These are phyloP conservation scores for Kradibia gibbosae DNA, from an alignment of 1,140 invertebrate genomes.

Conservation along the genomic window DNA sequence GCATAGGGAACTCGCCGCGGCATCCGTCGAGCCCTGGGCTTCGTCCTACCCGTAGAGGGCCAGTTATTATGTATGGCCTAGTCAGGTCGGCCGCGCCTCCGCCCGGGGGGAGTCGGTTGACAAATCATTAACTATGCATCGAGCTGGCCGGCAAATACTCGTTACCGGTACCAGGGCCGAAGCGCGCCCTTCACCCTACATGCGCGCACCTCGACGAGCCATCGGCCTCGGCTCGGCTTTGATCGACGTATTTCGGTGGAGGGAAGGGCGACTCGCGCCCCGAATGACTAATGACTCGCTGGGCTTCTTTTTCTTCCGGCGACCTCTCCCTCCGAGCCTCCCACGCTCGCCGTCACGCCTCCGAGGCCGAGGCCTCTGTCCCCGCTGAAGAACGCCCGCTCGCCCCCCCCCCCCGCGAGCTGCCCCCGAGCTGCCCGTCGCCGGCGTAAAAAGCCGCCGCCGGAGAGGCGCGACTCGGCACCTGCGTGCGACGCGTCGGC, in stretches of 20 bases:
- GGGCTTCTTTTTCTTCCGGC: neutral
- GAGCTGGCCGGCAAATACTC: conserved; percentile 73
- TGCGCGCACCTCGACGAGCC: neutral
- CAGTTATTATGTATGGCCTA: conserved; percentile 70
- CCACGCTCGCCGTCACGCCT: neutral
- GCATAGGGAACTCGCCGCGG: conserved; percentile 32
- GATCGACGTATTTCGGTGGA: neutral
- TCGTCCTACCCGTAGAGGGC: conserved; percentile 59
- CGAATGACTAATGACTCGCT: neutral
- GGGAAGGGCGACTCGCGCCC: neutral
- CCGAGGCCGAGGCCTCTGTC: no score
- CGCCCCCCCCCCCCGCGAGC: no score
- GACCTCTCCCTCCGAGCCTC: neutral
- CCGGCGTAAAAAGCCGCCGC: conserved; percentile 52
- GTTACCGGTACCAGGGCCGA: conserved; percentile 63
- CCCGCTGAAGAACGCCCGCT: no score
- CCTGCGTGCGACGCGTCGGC: conserved; percentile 62
- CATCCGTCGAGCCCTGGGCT: conserved; percentile 21
- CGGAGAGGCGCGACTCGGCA: conserved; percentile 64
- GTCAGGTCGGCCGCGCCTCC: conserved; percentile 59
- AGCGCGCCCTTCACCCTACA: neutral
- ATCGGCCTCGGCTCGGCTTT: conserved; percentile 3
- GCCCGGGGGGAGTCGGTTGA: conserved; percentile 64
- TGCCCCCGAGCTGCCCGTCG: conserved; percentile 48
- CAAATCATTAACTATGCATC: conserved; percentile 75